These are phyloP conservation scores for Diogma glabrata DNA, from an alignment of 2,888 invertebrate genomes.

Conservation along the genomic window DNA sequence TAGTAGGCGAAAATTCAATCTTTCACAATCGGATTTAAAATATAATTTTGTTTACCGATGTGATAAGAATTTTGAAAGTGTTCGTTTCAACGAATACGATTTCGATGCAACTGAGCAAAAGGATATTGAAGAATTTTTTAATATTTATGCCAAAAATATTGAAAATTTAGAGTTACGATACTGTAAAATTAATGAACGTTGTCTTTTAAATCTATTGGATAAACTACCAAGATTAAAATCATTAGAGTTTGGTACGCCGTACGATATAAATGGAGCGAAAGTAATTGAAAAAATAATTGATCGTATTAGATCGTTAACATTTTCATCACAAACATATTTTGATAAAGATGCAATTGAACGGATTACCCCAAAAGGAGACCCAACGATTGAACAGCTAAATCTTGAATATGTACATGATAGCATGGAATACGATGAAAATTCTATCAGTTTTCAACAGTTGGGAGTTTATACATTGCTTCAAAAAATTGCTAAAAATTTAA, in stretches of 20 bases:
- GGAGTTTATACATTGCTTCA: not conserved
- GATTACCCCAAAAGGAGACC: not conserved
- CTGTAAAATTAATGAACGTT: not conserved
- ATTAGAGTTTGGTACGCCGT: not conserved
- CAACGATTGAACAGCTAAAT: slow-evolving; percentile 2
- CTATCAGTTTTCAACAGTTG: not conserved
- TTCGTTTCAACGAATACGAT: not conserved
- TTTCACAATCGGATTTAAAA: not conserved
- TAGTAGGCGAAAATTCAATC: not conserved
- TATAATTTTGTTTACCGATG: not conserved
- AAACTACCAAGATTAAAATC: not conserved
- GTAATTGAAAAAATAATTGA: not conserved
- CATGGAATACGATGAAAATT: not conserved
- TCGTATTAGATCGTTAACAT: not conserved
- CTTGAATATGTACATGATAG: not conserved
- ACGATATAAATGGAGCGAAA: not conserved
- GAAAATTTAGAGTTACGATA: not conserved
- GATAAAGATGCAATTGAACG: slow-evolving; percentile 1
- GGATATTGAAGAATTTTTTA: not conserved
- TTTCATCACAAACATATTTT: not conserved
- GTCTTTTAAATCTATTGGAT: not conserved
- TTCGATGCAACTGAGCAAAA: not conserved
- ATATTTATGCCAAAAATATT: not conserved
- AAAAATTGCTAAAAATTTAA: not conserved
- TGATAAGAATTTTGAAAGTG: not conserved